Evolutionary conservation across 2,797 vertebrate genomes (phyloP).

Genomic region (Pithecia hirsuta): DNA sequence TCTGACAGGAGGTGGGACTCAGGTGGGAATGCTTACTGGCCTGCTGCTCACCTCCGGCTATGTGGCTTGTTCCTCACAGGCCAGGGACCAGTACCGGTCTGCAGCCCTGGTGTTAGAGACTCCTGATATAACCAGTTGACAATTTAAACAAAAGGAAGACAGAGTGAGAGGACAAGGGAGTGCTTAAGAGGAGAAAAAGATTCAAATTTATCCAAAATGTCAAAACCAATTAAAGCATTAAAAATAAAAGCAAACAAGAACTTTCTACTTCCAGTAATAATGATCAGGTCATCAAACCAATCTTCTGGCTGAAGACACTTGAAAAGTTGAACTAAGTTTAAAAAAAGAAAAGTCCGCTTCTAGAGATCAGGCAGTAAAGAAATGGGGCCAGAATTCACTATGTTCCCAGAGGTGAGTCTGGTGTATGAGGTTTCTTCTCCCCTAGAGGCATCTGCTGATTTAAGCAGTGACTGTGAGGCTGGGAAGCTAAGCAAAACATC

Average conservation of each 20-base stretch:
- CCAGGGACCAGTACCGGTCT: too few relatives aligned
- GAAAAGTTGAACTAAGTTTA: neutral
- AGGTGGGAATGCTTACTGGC: too few relatives aligned
- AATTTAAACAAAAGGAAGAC: constrained; percentile 2
- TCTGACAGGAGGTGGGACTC: too few relatives aligned
- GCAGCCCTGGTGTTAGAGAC: too few relatives aligned
- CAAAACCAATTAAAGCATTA: neutral
- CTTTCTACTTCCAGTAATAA: neutral
- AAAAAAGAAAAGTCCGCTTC: neutral
- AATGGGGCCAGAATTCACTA: neutral
- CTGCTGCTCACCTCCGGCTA: too few relatives aligned
- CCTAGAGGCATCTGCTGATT: neutral
- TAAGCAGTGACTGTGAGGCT: neutral
- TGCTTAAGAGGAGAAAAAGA: neutral
- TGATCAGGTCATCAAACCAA: neutral
- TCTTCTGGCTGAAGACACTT: neutral
- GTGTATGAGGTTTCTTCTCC: neutral
- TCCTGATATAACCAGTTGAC: neutral
- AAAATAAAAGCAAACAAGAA: constrained; percentile 26
- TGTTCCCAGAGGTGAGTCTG: neutral
- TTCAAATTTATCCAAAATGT: neutral
- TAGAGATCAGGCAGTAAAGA: neutral
- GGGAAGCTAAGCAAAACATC: neutral
- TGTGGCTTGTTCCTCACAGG: too few relatives aligned
- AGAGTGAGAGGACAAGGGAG: neutral